These are phyloP conservation scores for Phylloscopus trochiloides DNA, from an alignment of 2,113 vertebrate genomes.

Conservation along the genomic window DNA sequence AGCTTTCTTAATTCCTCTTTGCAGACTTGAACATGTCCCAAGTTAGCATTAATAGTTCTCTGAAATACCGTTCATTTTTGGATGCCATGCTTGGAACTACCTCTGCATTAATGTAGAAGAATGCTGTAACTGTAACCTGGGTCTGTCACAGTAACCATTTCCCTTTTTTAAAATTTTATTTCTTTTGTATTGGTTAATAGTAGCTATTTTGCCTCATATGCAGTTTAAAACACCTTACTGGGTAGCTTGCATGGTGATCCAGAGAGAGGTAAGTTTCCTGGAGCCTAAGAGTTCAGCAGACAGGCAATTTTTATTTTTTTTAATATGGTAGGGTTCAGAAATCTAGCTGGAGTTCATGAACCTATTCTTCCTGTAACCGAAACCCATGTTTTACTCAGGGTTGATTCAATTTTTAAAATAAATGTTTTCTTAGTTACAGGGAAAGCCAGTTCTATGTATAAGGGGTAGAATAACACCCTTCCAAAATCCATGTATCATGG, in stretches of 20 bases:
- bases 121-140: not conserved
- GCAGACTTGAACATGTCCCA: not conserved
- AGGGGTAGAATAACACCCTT: slow-evolving; percentile 48
- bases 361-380: slow-evolving; percentile 59
- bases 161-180: not conserved
- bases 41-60: not conserved
- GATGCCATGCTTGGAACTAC: not conserved
- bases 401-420: slow-evolving; percentile 66
- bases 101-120: not conserved
- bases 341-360: slow-evolving; percentile 58
- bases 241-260: not conserved
- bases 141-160: not conserved
- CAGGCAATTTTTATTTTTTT: not conserved
- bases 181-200: not conserved
- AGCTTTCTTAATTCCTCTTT: not conserved
- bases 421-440: slow-evolving; percentile 50
- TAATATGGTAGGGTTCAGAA: slow-evolving; percentile 33
- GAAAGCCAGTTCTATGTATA: slow-evolving; percentile 24
- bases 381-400: slow-evolving; percentile 57
- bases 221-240: not conserved
- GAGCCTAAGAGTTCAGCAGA: not conserved
- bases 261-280: not conserved
- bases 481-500: slow-evolving; percentile 7
- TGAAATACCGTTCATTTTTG: not conserved
- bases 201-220: not conserved